phyloP scores from a whole-genome alignment of 2,113 vertebrate genomes.

The Stigmatopora argus region DNA sequence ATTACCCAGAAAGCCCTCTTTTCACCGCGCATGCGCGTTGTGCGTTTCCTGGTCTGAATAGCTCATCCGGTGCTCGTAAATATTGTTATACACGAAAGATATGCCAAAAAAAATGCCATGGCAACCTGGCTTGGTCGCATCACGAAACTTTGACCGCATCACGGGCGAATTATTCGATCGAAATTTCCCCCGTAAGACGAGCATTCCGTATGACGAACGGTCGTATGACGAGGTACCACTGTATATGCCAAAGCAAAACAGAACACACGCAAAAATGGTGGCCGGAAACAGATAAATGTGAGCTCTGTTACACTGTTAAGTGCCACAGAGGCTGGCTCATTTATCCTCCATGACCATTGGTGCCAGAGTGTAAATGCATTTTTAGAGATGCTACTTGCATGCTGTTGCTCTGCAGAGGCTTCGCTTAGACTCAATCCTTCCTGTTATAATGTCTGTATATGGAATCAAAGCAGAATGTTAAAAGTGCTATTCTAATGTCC shows the following conservation, averaged over 20 bases:
- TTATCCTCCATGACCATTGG: conserved; percentile 23
- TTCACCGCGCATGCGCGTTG: too few relatives aligned
- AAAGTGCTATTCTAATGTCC: conserved; percentile 8
- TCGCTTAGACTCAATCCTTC: conserved; percentile 1
- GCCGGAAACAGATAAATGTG: conserved; percentile 36
- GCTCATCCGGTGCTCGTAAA: too few relatives aligned
- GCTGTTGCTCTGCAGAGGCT: conserved; percentile 12
- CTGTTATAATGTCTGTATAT: conserved; percentile 1
- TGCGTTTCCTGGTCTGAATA: too few relatives aligned
- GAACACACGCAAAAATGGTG: conserved; percentile 32
- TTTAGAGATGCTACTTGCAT: conserved; percentile 20
- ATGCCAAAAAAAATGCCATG: too few relatives aligned
- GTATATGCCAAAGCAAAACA: conserved; percentile 15
- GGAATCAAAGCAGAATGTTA: conserved; percentile 30
- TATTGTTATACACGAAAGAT: too few relatives aligned
- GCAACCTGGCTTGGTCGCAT: too few relatives aligned
- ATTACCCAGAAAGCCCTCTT: too few relatives aligned
- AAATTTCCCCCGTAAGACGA: too few relatives aligned
- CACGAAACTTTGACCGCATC: too few relatives aligned
- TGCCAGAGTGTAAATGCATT: conserved; percentile 24
- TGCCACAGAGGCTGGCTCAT: conserved; percentile 35
- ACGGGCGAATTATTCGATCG: too few relatives aligned
- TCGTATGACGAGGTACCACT: too few relatives aligned
- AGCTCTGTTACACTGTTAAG: conserved; percentile 25
- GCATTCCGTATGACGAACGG: too few relatives aligned